A percentile compares a stretch with the other conserved stretches of the same genome.
Conservation (phyloP, 2,797 vertebrate genomes). For the Malurus leucopterus region DNA sequence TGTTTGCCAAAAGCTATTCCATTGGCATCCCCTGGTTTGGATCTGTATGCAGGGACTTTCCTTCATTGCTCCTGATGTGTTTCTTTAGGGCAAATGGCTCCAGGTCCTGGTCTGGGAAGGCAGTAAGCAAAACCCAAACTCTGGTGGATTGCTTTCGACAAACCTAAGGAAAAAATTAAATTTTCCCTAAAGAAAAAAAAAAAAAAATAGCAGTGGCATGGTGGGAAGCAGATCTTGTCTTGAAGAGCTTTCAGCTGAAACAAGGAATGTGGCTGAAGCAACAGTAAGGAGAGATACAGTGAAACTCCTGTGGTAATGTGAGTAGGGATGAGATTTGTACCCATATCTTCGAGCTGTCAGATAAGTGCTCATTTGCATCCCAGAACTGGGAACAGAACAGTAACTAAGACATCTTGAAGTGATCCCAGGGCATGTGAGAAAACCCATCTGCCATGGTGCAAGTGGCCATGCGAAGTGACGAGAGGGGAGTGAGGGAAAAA, state of each 20-base stretch:
- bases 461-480: not conserved
- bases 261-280: not conserved
- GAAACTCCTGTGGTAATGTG: not conserved
- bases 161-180: not conserved
- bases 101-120: not conserved
- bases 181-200: not conserved
- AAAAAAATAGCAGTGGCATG: not conserved
- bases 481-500: not conserved
- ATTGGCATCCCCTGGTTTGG: not conserved
- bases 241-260: not conserved
- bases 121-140: not conserved
- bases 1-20: not conserved
- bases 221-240: not conserved
- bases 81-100: not conserved
- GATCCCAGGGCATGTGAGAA: not conserved
- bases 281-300: not conserved
- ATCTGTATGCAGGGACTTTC: fast-evolving
- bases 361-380: not conserved
- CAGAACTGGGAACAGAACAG: not conserved
- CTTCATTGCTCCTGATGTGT: not conserved
- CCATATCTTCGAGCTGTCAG: not conserved
- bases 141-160: not conserved
- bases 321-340: not conserved
- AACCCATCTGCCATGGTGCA: not conserved
- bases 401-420: not conserved